These are phyloP conservation scores for Apotomis turbidana DNA, from an alignment of 2,888 invertebrate species.

Conservation along the genomic window DNA sequence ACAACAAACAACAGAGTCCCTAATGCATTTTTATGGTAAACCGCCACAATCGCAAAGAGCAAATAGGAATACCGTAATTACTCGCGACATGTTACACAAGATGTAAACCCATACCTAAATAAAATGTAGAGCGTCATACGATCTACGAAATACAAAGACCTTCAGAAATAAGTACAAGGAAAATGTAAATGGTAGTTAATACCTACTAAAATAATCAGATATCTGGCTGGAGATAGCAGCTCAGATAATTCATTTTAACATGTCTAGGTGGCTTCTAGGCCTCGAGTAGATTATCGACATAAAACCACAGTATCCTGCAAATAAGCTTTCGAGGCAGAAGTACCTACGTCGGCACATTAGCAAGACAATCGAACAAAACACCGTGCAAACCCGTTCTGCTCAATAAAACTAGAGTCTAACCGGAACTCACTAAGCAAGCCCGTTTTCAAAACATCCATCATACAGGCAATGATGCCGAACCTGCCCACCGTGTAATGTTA, in stretches of 20 bases:
- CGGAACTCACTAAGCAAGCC: slow-evolving; percentile 1
- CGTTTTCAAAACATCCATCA: slow-evolving; percentile 13
- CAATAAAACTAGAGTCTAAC: slow-evolving; percentile 8
- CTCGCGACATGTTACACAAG: no score
- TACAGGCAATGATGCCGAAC: slow-evolving; percentile 22
- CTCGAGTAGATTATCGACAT: not conserved
- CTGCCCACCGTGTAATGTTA: slow-evolving; percentile 14
- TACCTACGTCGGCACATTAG: not conserved
- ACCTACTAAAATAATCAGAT: not conserved
- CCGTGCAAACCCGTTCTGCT: slow-evolving; percentile 7
- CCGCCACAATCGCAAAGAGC: no score
- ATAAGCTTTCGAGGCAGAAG: not conserved
- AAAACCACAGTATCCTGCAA: no score
- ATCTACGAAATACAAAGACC: no score
- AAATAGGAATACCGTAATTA: no score
- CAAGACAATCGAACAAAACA: slow-evolving; percentile 3
- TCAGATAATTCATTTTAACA: not conserved
- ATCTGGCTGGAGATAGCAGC: not conserved
- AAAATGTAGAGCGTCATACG: not conserved
- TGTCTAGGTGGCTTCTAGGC: not conserved
- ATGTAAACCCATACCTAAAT: not conserved
- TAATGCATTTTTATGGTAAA: no score
- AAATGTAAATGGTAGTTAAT: no score
- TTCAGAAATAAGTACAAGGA: no score
- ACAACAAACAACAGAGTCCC: no score